These are phyloP conservation scores for Acanthochromis polyacanthus DNA, from an alignment of 2,113 vertebrate species.

Conservation along the genomic window DNA sequence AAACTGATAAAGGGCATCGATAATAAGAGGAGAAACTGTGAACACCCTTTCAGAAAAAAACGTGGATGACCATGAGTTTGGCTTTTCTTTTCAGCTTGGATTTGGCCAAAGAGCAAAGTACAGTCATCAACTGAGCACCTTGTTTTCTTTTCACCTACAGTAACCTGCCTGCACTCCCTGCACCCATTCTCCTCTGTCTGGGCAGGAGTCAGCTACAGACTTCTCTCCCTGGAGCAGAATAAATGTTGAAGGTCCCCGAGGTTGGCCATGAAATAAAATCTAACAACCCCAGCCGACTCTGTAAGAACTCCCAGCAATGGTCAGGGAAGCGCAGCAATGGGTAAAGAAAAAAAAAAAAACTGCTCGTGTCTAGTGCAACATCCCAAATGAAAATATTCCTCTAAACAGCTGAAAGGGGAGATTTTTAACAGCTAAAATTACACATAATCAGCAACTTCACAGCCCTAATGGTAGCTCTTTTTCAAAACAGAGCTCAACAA, in stretches of 20 bases:
- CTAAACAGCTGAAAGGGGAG: neutral
- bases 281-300: slow-evolving; percentile 60
- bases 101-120: slow-evolving; percentile 39
- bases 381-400: slow-evolving; percentile 41
- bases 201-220: slow-evolving; percentile 55
- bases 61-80: neutral
- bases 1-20: neutral
- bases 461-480: slow-evolving; percentile 1
- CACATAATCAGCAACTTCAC: slow-evolving; percentile 33
- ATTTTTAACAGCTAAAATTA: slow-evolving; percentile 17
- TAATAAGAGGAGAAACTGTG: slow-evolving; percentile 3
- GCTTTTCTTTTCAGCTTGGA: slow-evolving; percentile 42
- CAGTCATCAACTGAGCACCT: slow-evolving; percentile 33
- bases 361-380: slow-evolving; percentile 36
- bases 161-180: slow-evolving; percentile 44
- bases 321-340: slow-evolving; percentile 32
- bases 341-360: slow-evolving; percentile 36
- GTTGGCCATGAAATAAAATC: slow-evolving; percentile 71
- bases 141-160: slow-evolving; percentile 41
- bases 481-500: slow-evolving; percentile 45
- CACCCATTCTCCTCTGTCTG: slow-evolving; percentile 37
- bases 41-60: slow-evolving; percentile 1
- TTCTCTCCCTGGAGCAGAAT: slow-evolving; percentile 68
- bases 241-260: slow-evolving; percentile 70
- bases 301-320: slow-evolving; percentile 48